phyloP scores from a whole-genome alignment of 2,113 vertebrate species.

The Bombycilla garrulus region DNA sequence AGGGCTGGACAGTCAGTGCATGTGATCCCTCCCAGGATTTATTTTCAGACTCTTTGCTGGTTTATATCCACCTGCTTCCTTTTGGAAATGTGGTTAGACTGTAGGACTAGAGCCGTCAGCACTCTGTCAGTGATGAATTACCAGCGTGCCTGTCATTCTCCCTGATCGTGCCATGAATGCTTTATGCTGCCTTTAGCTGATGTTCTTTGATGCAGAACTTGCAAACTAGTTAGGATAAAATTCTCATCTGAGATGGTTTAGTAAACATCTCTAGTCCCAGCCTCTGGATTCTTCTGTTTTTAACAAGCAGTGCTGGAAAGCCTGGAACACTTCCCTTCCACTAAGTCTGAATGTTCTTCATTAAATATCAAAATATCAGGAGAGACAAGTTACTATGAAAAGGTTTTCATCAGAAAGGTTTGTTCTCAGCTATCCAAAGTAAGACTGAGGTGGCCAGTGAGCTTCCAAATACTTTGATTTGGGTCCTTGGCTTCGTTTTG shows the following conservation, averaged over 20 bases:
- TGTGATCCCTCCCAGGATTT: conserved; percentile 1
- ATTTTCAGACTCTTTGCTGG: neutral
- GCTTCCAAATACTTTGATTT: neutral
- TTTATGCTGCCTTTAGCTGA: conserved; percentile 2
- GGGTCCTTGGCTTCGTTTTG: neutral
- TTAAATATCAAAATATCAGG: neutral
- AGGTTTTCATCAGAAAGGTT: neutral
- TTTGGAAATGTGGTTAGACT: neutral
- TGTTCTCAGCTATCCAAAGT: neutral
- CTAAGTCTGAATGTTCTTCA: neutral
- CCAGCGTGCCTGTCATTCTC: neutral
- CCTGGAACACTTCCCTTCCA: neutral
- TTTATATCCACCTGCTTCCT: conserved; percentile 38
- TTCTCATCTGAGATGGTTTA: neutral
- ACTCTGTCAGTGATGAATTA: conserved; percentile 34
- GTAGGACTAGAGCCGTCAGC: neutral
- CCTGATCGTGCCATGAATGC: neutral
- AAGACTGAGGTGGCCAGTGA: neutral
- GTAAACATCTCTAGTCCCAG: neutral
- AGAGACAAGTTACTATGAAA: neutral
- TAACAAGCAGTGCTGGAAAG: neutral
- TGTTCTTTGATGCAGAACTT: conserved; percentile 21
- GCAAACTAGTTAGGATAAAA: neutral
- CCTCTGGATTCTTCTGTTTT: neutral
- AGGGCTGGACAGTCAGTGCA: neutral